These are phyloP conservation scores for Aquatica leii DNA, from an alignment of 2,888 invertebrate genomes.

Conservation along the genomic window DNA sequence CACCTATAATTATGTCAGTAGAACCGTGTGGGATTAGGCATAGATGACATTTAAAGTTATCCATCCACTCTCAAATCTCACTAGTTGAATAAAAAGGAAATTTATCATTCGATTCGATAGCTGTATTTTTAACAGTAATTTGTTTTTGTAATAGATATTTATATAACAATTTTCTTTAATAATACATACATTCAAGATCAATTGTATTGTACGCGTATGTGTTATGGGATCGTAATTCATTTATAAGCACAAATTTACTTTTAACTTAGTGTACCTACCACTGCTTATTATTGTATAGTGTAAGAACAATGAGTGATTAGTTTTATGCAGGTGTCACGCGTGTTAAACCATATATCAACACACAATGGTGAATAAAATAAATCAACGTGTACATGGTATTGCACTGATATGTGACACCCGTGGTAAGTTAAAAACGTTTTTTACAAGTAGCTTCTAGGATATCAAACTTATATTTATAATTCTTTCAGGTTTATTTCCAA, in stretches of 20 bases:
- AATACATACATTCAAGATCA: no score
- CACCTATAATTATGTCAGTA: not conserved
- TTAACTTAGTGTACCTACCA: constrained; percentile 13
- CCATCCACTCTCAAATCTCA: no score
- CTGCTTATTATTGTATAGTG: constrained; percentile 14
- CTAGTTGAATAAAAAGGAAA: no score
- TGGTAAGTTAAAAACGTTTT: not conserved
- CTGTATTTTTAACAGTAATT: no score
- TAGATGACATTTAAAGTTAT: not conserved
- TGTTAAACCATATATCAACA: constrained; percentile 36
- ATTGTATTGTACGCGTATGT: no score
- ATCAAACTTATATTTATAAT: constrained; percentile 8
- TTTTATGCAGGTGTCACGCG: constrained; percentile 33
- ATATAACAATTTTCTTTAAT: no score
- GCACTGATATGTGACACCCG: constrained; percentile 35
- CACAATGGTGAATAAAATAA: constrained; percentile 38
- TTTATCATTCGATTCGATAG: no score
- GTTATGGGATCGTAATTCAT: not conserved
- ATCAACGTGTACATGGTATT: constrained; percentile 21
- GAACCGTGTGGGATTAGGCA: not conserved
- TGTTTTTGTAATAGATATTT: no score
- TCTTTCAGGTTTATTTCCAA: no score
- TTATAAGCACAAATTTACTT: not conserved
- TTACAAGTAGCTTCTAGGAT: not conserved
- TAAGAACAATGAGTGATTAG: constrained; percentile 37